Conservation (phyloP, 35 echinoderm and acorn worm species). For the Ophioderma brevispina region DNA sequence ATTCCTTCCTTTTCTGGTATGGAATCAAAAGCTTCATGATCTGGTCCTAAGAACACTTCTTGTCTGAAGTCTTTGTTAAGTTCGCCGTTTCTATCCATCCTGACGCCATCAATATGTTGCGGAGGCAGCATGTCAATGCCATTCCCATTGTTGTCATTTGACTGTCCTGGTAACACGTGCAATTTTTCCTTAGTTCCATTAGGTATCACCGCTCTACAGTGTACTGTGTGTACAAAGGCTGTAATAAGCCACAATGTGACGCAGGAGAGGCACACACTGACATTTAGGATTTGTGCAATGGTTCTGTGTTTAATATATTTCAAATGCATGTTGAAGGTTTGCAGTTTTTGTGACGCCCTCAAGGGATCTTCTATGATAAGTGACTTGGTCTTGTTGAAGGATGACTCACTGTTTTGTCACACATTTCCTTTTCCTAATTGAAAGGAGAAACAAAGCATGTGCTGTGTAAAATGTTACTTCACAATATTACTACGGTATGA, state of each 20-base stretch:
- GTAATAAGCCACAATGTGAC: not conserved
- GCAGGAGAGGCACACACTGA: not conserved
- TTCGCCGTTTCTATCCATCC: constrained; percentile 77
- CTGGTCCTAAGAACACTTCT: constrained; percentile 92
- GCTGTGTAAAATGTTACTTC: no score
- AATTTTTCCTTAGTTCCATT: not conserved
- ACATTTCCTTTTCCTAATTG: no score
- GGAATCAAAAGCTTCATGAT: constrained; percentile 87
- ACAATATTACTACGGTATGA: no score
- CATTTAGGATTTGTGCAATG: not conserved
- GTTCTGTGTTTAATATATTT: not conserved
- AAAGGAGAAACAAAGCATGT: no score
- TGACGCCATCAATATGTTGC: constrained; percentile 86
- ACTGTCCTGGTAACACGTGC: not conserved
- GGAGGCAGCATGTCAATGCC: constrained; percentile 57
- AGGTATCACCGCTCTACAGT: not conserved
- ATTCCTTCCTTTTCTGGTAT: constrained; percentile 78
- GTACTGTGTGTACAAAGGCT: not conserved
- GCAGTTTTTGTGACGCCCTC: no score
- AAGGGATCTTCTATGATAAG: no score
- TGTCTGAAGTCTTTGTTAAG: constrained; percentile 84
- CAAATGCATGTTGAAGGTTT: not conserved
- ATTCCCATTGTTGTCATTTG: not conserved
- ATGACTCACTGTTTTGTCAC: no score
- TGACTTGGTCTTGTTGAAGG: no score